Evolutionary conservation across 2,888 invertebrate genomes (phyloP).

Genomic region (Euphydryas editha): DNA sequence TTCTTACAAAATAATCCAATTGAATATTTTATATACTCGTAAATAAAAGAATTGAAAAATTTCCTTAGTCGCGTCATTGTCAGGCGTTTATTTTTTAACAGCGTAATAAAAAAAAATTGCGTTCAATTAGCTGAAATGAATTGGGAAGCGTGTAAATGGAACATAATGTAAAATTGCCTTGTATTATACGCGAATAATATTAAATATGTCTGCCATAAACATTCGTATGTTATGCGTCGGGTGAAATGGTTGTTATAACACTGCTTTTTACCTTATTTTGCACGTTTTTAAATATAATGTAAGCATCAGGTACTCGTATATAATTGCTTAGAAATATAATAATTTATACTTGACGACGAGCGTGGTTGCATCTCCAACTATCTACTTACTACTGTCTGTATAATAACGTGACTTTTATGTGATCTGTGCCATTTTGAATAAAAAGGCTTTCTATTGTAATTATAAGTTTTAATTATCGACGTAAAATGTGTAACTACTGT

Average conservation of each 20-base stretch:
- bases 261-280: background rate
- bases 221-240: background rate
- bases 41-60: conserved; percentile 33
- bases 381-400: too few relatives aligned
- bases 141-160: conserved; percentile 28
- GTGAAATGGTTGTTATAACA: background rate
- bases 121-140: conserved; percentile 42
- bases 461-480: too few relatives aligned
- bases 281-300: background rate
- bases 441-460: too few relatives aligned
- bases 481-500: too few relatives aligned
- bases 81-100: conserved; percentile 40
- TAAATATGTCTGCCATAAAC: conserved; percentile 16
- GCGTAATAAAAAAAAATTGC: conserved; percentile 43
- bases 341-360: too few relatives aligned
- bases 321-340: background rate
- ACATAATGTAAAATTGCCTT: conserved; percentile 9
- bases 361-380: too few relatives aligned
- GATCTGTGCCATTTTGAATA: too few relatives aligned
- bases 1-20: conserved; percentile 5
- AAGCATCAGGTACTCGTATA: background rate
- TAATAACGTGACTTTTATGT: too few relatives aligned
- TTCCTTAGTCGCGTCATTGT: conserved; percentile 31
- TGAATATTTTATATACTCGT: conserved; percentile 25
- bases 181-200: conserved; percentile 15